A percentile compares a stretch with the other conserved stretches of the same genome.
Conservation (phyloP, 2,888 invertebrate species). For the Ptilodon capucinus region DNA sequence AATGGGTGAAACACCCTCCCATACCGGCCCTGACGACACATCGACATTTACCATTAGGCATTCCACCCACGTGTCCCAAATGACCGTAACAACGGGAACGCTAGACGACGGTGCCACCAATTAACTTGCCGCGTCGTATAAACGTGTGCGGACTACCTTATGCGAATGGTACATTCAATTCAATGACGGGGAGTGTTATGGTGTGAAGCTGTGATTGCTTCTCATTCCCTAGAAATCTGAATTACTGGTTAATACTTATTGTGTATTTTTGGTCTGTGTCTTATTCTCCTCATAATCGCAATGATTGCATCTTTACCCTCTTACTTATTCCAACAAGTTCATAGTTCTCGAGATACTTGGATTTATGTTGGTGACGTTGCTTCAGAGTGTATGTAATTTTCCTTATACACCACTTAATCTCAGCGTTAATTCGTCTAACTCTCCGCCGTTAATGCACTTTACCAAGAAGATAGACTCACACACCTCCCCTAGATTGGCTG, state of each 20-base stretch:
- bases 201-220: not conserved
- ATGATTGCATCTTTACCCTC: too few relatives aligned
- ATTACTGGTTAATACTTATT: not conserved
- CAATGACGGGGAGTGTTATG: slow-evolving; percentile 24
- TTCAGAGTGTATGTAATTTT: too few relatives aligned
- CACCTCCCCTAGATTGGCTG: slow-evolving; percentile 12
- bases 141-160: slow-evolving; percentile 54
- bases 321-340: too few relatives aligned
- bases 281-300: too few relatives aligned
- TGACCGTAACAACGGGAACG: slow-evolving; percentile 42
- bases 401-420: not conserved
- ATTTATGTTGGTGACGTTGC: too few relatives aligned
- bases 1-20: slow-evolving; percentile 14
- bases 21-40: slow-evolving; percentile 3
- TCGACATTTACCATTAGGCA: slow-evolving; percentile 33
- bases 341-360: too few relatives aligned
- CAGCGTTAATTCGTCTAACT: not conserved
- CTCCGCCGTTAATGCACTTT: slow-evolving; percentile 7
- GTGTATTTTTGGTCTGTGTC: too few relatives aligned
- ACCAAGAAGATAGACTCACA: slow-evolving; percentile 1
- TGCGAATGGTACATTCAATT: slow-evolving; percentile 26
- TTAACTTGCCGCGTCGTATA: slow-evolving; percentile 52
- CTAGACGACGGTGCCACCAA: slow-evolving; percentile 45
- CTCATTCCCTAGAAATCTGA: not conserved
- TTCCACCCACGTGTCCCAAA: slow-evolving; percentile 45